A percentile compares a stretch with the other conserved stretches of the same genome.
These are phyloP conservation scores for Melanerpes formicivorus DNA, from an alignment of 2,113 vertebrate species.

Conservation along the genomic window DNA sequence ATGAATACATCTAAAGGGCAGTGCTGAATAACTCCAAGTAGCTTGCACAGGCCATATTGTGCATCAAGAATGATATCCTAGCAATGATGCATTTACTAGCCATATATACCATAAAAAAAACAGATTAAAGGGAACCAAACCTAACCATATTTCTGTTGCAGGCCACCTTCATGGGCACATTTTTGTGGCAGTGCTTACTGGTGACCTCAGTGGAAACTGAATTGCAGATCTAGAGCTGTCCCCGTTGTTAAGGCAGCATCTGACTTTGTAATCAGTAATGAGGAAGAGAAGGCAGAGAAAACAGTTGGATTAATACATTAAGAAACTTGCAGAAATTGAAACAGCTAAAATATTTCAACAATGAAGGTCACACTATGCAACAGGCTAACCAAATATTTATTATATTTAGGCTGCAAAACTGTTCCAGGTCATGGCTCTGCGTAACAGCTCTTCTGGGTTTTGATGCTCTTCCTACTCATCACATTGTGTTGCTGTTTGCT, in stretches of 20 bases:
- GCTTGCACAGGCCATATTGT: neutral
- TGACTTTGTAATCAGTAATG: neutral
- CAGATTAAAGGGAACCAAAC: too few relatives aligned
- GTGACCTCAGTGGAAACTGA: neutral
- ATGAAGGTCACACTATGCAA: neutral
- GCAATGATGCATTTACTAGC: too few relatives aligned
- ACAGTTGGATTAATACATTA: neutral
- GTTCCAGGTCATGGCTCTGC: neutral
- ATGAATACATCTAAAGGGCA: too few relatives aligned
- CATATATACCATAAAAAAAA: neutral
- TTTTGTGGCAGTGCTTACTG: neutral
- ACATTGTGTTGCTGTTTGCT: neutral
- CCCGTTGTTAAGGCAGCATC: too few relatives aligned
- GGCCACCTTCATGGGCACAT: neutral
- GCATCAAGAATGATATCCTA: neutral
- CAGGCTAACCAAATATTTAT: neutral
- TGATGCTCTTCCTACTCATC: neutral
- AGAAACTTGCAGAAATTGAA: neutral
- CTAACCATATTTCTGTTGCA: accelerated
- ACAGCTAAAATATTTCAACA: neutral
- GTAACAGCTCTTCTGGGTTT: neutral
- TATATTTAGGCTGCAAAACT: neutral
- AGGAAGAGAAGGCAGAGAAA: neutral
- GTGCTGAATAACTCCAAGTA: neutral
- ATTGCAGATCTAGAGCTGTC: neutral